Evolutionary conservation across 2,113 vertebrate genomes (phyloP), one percentile per base, ranked within the genome.

Genomic region (Perognathus longimembris): DNA sequence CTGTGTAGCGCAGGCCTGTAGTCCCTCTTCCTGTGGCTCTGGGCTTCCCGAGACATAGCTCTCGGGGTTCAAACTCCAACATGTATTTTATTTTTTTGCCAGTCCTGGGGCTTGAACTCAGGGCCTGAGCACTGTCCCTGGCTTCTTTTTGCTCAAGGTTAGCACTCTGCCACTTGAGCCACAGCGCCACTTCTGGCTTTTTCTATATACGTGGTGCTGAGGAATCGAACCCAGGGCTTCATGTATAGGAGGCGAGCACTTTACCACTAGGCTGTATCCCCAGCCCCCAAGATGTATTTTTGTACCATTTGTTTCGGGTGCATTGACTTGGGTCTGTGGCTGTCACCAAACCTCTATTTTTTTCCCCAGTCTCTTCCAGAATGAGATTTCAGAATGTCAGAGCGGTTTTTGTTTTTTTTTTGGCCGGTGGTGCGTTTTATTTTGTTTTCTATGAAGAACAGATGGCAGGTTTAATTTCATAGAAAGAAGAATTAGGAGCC

Each of bases 391-490:
- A 91, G 85, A 86, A 84, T 61, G 92, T 91, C 83, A 90, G 59
- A 77, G 73, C n/a, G n/a, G n/a, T 90, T 95, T 94, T 45, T 12
- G 8, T 45, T 54, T 54, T 54, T 12, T 54, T 12, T 54, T 54
- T 54, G 14, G 50, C 50, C 50, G 14, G 54, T 90, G 89, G 93
- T 93, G 66, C 3, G 1, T 77, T 54, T 54, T 54, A 12, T 54
- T 54, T 54, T 54, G 11, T 54, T 92, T 93, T 95, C 93, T 86
- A 95, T 93, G 93, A 95, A 92, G 93, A 97, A 95, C 97, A 96
- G 95, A 96, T 96, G 96, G 69, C 26, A 59, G 88, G 66, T 73
- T 96, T 89, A 89, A 94, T 84, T 92, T 94, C 76, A 74, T 88
- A 92, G 91, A 69, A 91, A 92, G 50, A 86, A 95, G 92, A 95